Evolutionary conservation across 2,113 vertebrate genomes (phyloP), one percentile per base, ranked within the genome.

Genomic region (Verasper variegatus): DNA sequence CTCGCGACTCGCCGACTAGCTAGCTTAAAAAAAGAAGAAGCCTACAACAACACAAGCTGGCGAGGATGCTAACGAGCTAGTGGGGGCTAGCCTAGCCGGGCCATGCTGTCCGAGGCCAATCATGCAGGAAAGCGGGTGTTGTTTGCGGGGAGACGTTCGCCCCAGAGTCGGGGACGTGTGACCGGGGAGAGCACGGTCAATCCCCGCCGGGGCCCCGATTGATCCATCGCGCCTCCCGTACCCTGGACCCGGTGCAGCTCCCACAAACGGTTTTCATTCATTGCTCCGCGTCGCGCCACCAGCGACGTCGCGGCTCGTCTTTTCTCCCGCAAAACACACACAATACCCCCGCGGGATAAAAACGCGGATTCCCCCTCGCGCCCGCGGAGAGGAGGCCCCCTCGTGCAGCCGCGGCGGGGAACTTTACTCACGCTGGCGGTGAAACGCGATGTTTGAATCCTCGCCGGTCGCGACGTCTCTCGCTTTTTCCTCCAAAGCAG

Each of bases 181-280:
- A 52, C 76, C 76, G 76, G 60, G 58, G 15, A 55, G 59, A 81
- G 80, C 83, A 82, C 47, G 47, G 47, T 88, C 84, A 56, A 60
- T 82, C 65, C 61, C 63, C 73, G 58, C 65, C 47, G n/a, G 65
- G 54, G 83, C 45, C 71, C 45, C 71, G 91, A 93, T 86, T 93
- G 94, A 93, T 89, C 94, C 93, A 74, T 54, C 82, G 84, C 91
- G 93, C 92, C 86, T 86, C 85, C 94, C 89, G 92, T 92, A 90
- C 89, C 71, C 83, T 73, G 62, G 81, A 76, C 88, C 85, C 85
- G n/a, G 82, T 52, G 86, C 66, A 83, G 84, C 81, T 90, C 84
- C 86, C 86, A 83, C 77, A 84, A 85, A 86, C 84, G 78, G 42
- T 86, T 37, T 94, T 93, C 94, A 95, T 95, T 95, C 93, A 95